Base-by-base conservation (phyloP, 2,113 vertebrate species). In the Hippoglossus stenolepis region DNA sequence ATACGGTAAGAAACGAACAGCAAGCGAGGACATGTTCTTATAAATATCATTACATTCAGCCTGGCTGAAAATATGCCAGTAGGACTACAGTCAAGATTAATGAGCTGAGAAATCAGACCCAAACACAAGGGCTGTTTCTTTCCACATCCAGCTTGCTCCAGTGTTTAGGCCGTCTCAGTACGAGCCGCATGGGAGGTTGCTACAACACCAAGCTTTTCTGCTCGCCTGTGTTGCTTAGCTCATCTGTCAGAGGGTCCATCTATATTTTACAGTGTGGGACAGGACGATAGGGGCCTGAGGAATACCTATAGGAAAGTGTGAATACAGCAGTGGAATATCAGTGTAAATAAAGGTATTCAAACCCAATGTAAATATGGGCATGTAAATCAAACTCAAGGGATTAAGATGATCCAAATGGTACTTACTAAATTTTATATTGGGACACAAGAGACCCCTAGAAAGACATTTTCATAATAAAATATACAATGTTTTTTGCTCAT, bases 21-120 rank as follows among this genome's bases (percentile, higher is more conserved):
- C 92, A 85, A 85, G 92, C 54, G 38, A 85, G 63, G 83, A 89
- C 92, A 90, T 71, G 90, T 92, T 82, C 75, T 65, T 77, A 85
- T 89, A 84, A 93, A 94, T 91, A 93, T 93, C 89, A 91, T 92
- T 91, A 93, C 83, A 88, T 71, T 69, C 49, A 75, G 61, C 28
- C 79, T 47, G 85, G 57, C 75, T 85, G 84, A 91, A 86, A 90
- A 85, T 67, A 83, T 86, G 85, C 87, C 89, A 86, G 80, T 77
- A 62, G 49, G 76, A 84, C 86, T 79, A 18, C 73, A 84, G 75
- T 73, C 35, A 92, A 90, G 91, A 92, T 90, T 83, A 93, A 93
- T 87, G 89, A 91, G 91, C 89, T 86, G 84, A 90, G 85, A 89
- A 92, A 91, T 91, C 56, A 80, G 80, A 90, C 74, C 88, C 86